Evolutionary conservation across 2,113 vertebrate genomes (phyloP).

Genomic region (Nicator chloris): DNA sequence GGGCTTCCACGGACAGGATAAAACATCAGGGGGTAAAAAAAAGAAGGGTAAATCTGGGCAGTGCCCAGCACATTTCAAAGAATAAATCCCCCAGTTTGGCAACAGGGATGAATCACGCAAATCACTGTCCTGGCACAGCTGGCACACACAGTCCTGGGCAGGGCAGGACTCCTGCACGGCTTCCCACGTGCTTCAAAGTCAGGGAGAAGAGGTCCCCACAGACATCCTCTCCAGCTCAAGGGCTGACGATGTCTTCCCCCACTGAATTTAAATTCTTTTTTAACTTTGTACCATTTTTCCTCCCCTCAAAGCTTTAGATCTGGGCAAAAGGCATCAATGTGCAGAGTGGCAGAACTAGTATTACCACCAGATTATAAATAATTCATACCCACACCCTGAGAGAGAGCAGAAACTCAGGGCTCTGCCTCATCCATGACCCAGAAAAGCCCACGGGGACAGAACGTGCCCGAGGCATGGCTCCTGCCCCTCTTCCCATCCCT

Average conservation of each 20-base stretch:
- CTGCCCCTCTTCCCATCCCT: neutral
- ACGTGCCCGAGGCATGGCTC: neutral
- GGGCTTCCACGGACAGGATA: neutral
- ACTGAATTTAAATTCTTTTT: neutral
- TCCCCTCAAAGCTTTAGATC: neutral
- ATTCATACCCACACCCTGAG: neutral
- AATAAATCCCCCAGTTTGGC: neutral
- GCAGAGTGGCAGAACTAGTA: neutral
- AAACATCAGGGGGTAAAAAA: neutral
- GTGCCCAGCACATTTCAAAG: neutral
- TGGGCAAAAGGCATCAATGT: neutral
- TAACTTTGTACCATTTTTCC: neutral
- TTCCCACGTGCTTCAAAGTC: neutral
- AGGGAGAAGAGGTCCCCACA: neutral
- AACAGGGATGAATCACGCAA: neutral
- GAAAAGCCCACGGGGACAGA: neutral
- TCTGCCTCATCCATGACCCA: constrained; percentile 3
- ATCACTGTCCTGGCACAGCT: accelerated
- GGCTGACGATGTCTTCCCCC: neutral
- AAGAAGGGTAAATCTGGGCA: neutral
- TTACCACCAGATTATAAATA: constrained; percentile 12
- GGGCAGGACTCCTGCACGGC: neutral
- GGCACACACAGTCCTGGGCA: neutral
- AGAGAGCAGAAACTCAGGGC: neutral
- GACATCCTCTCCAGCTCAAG: neutral